Conservation (phyloP, 2,888 invertebrate species). For the Eupelmus urozonus region DNA sequence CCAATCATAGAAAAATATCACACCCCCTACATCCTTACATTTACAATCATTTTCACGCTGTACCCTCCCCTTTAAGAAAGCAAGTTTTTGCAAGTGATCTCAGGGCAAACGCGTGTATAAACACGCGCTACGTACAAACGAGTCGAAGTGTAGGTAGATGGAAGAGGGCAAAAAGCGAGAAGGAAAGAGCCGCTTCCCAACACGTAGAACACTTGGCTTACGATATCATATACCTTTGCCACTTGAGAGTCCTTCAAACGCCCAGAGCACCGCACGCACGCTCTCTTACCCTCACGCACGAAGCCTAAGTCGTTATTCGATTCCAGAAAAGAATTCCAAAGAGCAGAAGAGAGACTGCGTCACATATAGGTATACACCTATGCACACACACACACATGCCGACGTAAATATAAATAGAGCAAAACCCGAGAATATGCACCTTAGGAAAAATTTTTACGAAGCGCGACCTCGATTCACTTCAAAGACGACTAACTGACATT, state of each 20-base stretch:
- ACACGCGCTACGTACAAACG: background rate
- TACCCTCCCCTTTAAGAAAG: background rate
- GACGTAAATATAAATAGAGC: too few relatives aligned
- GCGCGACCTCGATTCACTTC: conserved; percentile 33
- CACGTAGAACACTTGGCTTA: conserved; percentile 7
- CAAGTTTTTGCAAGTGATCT: conserved; percentile 1
- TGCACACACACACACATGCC: background rate
- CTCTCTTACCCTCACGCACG: background rate
- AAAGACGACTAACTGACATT: conserved; percentile 28
- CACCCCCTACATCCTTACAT: background rate
- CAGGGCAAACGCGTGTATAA: background rate
- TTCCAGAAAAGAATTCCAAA: conserved; percentile 12
- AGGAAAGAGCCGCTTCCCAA: background rate
- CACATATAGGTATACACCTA: too few relatives aligned
- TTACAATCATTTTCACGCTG: background rate
- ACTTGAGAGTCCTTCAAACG: conserved; percentile 25
- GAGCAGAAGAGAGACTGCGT: background rate
- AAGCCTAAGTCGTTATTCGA: conserved; percentile 30
- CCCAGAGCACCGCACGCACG: conserved; percentile 1
- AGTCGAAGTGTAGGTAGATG: background rate
- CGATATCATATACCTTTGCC: conserved; percentile 10
- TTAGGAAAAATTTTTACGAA: too few relatives aligned
- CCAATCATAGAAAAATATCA: background rate
- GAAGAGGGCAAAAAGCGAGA: background rate
- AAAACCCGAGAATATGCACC: too few relatives aligned